Evolutionary conservation across 2,888 invertebrate species (phyloP), one percentile per base, ranked within the genome.

Genomic region (Uropetala carovei): DNA sequence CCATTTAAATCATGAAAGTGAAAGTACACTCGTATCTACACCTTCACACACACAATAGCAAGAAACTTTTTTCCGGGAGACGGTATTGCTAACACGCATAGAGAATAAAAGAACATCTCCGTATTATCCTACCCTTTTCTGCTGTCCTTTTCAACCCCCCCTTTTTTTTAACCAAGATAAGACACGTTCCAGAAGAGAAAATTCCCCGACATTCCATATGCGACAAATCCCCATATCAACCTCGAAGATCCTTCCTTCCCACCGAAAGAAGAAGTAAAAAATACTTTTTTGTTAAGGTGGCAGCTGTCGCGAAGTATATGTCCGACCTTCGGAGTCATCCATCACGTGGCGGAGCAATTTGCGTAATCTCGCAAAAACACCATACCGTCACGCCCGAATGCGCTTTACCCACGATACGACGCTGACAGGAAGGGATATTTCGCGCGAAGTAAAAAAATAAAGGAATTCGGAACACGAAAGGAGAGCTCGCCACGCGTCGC

Each of bases 141-240:
- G n/a, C 64, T 0, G 64, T 64, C 64, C 16, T n/a, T 64, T 64
- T 16, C 0, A 18, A 64, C 64, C 8, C 13, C 1, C 43, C n/a
- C n/a, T n/a, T n/a, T n/a, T n/a, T n/a, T n/a, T n/a, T n/a, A n/a
- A 43, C 13, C 9, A 7, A 75, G 27, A 18, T 10, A 13, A 75
- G 75, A 75, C 64, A 7, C 16, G 1, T 43, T 5, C 1, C 64
- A 8, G 5, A n/a, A 8, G 75, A 75, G 75, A 75, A 75, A 27
- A 27, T 27, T 75, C 43, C 43, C 13, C 11, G 2, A 75, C 13
- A 8, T 22, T 75, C 27, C 75, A 27, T 7, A 27, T 22, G 27
- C 22, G 18, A 68, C 68, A 68, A 68, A 68, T 68, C n/a, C n/a
- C 68, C 75, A 27, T 75, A 68, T 27, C 75, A 75, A 75, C 75